phyloP scores from a whole-genome alignment of 2,797 vertebrate genomes.

The Tragopan temminckii region DNA sequence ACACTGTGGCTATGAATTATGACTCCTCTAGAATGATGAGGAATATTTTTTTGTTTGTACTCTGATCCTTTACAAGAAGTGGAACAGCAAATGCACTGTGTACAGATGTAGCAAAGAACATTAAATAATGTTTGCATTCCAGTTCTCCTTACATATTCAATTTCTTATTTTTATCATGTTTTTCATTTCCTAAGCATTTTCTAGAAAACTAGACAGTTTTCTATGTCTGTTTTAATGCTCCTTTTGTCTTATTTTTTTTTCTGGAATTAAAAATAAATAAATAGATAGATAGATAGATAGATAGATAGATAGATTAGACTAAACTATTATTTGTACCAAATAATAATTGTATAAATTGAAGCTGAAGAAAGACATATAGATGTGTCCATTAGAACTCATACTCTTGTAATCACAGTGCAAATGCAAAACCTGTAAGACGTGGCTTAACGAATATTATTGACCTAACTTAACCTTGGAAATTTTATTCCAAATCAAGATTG shows the following conservation, averaged over 20 bases:
- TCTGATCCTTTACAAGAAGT: not conserved
- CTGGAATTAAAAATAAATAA: not conserved
- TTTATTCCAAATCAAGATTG: not conserved
- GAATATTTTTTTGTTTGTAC: not conserved
- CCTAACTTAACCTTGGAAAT: not conserved
- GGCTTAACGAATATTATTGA: not conserved
- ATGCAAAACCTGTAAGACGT: not conserved
- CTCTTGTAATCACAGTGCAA: not conserved
- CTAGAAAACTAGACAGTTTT: not conserved
- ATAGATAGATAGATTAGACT: not conserved
- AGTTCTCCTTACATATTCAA: not conserved
- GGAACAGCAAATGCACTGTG: not conserved
- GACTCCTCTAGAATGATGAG: not conserved
- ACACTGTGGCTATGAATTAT: not conserved
- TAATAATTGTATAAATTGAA: not conserved
- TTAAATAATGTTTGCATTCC: fast-evolving
- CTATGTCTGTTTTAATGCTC: fast-evolving
- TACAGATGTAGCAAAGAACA: not conserved
- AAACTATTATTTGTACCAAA: not conserved
- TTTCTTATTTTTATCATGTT: not conserved
- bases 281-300: too few species aligned
- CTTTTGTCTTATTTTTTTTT: not conserved
- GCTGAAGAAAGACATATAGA: not conserved
- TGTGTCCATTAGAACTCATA: not conserved
- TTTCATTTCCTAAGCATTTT: not conserved